phyloP scores from a whole-genome alignment of 2,888 invertebrate genomes.

The Lobophora halterata region DNA sequence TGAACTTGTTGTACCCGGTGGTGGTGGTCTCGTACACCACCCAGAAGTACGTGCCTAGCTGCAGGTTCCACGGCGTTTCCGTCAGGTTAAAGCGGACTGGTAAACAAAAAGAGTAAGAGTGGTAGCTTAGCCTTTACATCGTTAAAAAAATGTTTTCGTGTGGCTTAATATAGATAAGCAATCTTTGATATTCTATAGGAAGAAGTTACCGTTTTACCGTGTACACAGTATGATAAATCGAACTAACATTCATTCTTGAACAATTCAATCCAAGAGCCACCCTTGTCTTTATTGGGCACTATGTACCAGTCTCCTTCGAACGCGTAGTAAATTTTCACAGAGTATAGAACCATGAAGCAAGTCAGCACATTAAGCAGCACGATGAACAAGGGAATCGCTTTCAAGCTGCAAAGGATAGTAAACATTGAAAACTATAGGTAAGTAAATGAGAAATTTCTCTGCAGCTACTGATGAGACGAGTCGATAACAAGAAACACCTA shows the following conservation, averaged over 20 bases:
- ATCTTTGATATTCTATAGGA: no score
- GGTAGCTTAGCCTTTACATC: background rate
- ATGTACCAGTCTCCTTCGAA: slow-evolving; percentile 36
- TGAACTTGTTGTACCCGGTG: slow-evolving; percentile 57
- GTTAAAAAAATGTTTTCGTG: no score
- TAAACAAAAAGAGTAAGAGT: background rate
- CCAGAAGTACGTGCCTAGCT: slow-evolving; percentile 61
- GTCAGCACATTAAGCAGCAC: slow-evolving; percentile 54
- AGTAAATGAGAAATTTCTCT: background rate
- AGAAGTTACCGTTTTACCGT: no score
- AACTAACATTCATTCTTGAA: slow-evolving; percentile 50
- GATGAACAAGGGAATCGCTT: slow-evolving; percentile 53
- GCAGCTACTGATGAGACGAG: no score
- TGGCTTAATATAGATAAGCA: no score
- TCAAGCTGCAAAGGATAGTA: slow-evolving; percentile 40
- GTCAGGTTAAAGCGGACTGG: slow-evolving; percentile 61
- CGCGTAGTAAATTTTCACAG: slow-evolving; percentile 44
- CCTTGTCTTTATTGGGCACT: slow-evolving; percentile 44
- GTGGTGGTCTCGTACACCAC: slow-evolving; percentile 58
- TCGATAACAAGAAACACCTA: no score
- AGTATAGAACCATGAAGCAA: slow-evolving; percentile 50
- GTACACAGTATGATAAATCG: no score
- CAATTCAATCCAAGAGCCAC: slow-evolving; percentile 58
- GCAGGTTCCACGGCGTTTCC: slow-evolving; percentile 53
- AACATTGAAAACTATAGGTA: background rate